Base-by-base conservation (phyloP, 2,113 vertebrate species). In the Rutilus rutilus region DNA sequence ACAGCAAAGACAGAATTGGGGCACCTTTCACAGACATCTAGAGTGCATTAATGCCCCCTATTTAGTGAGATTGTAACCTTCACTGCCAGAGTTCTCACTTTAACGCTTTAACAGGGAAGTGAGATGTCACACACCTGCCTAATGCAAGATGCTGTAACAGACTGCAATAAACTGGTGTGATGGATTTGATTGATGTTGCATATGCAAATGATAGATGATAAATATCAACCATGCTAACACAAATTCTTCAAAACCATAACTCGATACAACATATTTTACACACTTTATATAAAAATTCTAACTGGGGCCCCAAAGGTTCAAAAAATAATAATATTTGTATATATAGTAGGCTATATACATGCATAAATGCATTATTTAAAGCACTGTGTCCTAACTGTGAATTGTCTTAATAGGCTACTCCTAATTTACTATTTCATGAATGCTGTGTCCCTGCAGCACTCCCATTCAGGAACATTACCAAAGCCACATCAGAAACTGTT, bases 31-130 rank as follows among this genome's bases (percentile, higher is more conserved):
- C 15, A 74, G 47, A 23, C 25, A 52, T 73, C 71, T 69, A 54
- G 23, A 54, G 76, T 57, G 52, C 42, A 47, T n/a, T 77, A 14
- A 60, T 25, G 57, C 39, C 39, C 59, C 21, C 57, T 47, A 74
- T 73, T 45, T 67, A 52, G 1, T 79, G 23, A 62, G 75, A 80
- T 65, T 67, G 50, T 75, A 80, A 67, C 86, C 81, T 85, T 90
- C 84, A 47, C 90, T 90, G 90, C 90, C 90, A 90, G 88, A 52
- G 89, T 91, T 90, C 83, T 84, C 89, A 88, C 75, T 57, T 91
- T 86, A 89, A 87, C 89, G 87, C 75, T 60, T 92, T 86, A 89
- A 86, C 91, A 89, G 90, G 84, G 82, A 78, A 54, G 88, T 54
- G 87, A 90, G 85, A 86, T 78, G 33, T 69, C 5, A 71, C 57